Base-by-base conservation (phyloP, 2,797 vertebrate genomes). In the Gymnothorax javanicus region DNA sequence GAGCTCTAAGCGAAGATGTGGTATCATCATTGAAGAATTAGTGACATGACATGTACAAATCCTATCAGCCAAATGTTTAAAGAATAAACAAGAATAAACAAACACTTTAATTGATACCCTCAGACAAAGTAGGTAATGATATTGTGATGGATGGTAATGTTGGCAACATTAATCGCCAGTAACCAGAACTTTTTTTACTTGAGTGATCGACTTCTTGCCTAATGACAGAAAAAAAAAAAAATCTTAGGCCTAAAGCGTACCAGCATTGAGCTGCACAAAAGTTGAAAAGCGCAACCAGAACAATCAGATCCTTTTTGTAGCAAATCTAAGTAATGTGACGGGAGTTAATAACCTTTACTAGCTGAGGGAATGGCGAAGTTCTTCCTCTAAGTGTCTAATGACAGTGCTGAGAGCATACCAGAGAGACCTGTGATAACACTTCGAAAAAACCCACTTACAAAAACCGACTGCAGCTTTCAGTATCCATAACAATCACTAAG, bases 281-380 rank as follows among this genome's bases (percentile, higher is more conserved):
- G 8, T 2, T 27, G 6, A 12, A 27, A 73, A 33, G 1, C n/a
- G 6, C 52, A 81, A 56, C 73, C 77, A 56, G 50, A 81, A 86
- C 15, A 60, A 75, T 84, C 86, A 73, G 33, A 83, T 54, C 56
- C 56, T 25, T 17, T 84, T 75, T 75, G 8, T n/a, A 27, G 11
- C n/a, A 58, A 58, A 83, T 83, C n/a, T 12, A 75, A 54, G 23
- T 84, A n/a, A 57, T 52, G 52, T 57, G 20, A 54, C 58, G 79
- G 82, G 12, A 58, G 85, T 81, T 84, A 85, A 85, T 85, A 82
- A 67, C 60, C 58, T 82, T 85, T 84, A 85, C 56, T 73, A 54
- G 33, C 25, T 64, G 23, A 23, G 60, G 25, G 20, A 83, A 83
- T 58, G n/a, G 27, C 25, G 0, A 54, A 12, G 64, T 58, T 84